Base-by-base conservation (phyloP, 1,140 invertebrate species). In the Aradophagus sp. region DNA sequence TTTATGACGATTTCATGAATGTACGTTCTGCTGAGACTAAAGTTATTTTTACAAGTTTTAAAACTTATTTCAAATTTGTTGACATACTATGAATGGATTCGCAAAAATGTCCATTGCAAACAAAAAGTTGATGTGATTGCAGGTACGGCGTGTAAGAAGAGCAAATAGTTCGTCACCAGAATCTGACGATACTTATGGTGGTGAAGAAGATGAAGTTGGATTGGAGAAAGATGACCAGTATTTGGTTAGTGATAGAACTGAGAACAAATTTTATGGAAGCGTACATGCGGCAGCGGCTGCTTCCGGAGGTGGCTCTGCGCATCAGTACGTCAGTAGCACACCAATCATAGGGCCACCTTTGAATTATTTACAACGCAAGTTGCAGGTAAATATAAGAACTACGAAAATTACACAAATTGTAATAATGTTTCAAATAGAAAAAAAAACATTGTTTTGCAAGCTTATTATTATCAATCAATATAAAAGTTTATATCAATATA, bases 221-320 rank as follows among this genome's bases (percentile, higher is more conserved):
- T 87, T 90, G 27, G 89, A 89, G 48, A 87, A 93, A 29, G 93
- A 95, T 73, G 93, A 95, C 80, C 91, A 94, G 74, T 95, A 93
- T 80, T 86, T 96, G 15, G 92, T 96, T n/a, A 92, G 92, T 15
- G 91, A 95, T 80, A 88, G 92, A 48, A 91, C 89, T 7, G 93
- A 95, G 80, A 93, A 94, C 73, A 93, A 95, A 80, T 95, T 94
- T 83, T 96, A 96, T 78, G 93, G 94, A 74, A 87, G 83, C 38
- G 81, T 86, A 10, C 84, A 85, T 32, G 82, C 83, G 1, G 84
- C 82, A 20, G 78, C 83, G 5, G 79, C 79, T 11, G 82, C 76
- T 2, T 84, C 82, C 3, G 80, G 74, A 44, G 83, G 82, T 19
- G 82, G 81, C 10, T 84, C 82, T 42, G 39, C 82, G 39, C 84